Evolutionary conservation across 2,113 vertebrate genomes (phyloP).

Genomic region (Saguinus imperator): DNA sequence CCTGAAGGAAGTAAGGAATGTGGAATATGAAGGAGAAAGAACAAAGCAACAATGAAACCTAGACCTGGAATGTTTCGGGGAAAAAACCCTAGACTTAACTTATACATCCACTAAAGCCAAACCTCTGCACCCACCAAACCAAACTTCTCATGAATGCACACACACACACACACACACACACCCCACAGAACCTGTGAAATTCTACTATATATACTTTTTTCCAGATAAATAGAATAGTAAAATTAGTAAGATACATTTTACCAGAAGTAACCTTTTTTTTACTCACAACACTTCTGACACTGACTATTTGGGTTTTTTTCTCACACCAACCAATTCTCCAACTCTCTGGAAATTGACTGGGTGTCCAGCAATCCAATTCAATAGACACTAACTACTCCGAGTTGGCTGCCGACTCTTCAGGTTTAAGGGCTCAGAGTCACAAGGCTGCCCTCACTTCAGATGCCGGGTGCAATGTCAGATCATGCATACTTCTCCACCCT

Average conservation of each 20-base stretch:
- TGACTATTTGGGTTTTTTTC: not conserved
- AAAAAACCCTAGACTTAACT: not conserved
- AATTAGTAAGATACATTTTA: not conserved
- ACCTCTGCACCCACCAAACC: not conserved
- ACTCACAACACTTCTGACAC: not conserved
- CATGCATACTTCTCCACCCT: not conserved
- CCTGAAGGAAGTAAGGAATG: not conserved
- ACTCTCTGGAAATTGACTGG: not conserved
- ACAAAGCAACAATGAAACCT: not conserved
- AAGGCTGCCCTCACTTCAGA: not conserved
- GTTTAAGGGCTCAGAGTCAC: not conserved
- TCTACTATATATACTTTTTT: not conserved
- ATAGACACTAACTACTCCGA: not conserved
- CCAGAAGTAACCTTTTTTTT: not conserved
- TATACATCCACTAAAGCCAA: not conserved
- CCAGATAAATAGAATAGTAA: not conserved
- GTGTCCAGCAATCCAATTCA: not conserved
- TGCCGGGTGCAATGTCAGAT: not conserved
- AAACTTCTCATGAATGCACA: not conserved
- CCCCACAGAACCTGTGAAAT: not conserved
- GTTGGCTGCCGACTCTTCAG: not conserved
- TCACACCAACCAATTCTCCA: not conserved
- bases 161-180: not conserved
- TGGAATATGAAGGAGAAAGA: not conserved
- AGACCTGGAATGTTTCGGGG: not conserved